Evolutionary conservation across 2,797 vertebrate species (phyloP).

Genomic region (Varecia variegata): DNA sequence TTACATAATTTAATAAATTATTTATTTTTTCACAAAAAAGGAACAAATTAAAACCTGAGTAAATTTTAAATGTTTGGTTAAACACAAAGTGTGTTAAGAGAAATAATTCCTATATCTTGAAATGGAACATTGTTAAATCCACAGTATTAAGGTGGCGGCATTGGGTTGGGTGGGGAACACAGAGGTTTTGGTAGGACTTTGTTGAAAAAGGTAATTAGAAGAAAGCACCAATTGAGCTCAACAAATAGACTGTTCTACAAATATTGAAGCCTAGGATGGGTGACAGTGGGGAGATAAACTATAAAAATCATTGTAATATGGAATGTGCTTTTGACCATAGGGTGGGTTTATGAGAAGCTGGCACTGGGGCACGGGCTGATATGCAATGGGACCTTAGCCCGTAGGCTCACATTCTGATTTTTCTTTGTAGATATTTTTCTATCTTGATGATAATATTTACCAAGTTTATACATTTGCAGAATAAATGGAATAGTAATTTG

Average conservation of each 20-base stretch:
- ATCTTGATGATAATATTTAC: background rate
- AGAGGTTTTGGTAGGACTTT: fast-evolving
- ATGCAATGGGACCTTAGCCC: fast-evolving
- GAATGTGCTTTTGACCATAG: background rate
- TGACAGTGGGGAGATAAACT: too few relatives aligned
- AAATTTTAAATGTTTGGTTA: background rate
- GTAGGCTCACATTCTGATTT: background rate
- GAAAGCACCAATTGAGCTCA: background rate
- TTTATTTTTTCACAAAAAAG: background rate
- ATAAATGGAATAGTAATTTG: background rate
- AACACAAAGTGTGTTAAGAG: background rate
- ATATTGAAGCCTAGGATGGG: background rate
- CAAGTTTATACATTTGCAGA: background rate
- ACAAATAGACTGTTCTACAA: background rate
- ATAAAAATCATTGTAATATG: background rate
- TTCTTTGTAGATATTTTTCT: background rate
- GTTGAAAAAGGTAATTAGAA: background rate
- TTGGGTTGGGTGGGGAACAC: fast-evolving
- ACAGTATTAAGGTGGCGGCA: too few relatives aligned
- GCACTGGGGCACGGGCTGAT: fast-evolving
- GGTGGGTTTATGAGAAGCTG: background rate
- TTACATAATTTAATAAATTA: background rate
- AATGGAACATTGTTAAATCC: background rate
- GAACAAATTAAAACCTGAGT: background rate
- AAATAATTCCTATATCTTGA: background rate